phyloP scores from a whole-genome alignment of 2,888 invertebrate species.

The Phyllotreta cruciferae region DNA sequence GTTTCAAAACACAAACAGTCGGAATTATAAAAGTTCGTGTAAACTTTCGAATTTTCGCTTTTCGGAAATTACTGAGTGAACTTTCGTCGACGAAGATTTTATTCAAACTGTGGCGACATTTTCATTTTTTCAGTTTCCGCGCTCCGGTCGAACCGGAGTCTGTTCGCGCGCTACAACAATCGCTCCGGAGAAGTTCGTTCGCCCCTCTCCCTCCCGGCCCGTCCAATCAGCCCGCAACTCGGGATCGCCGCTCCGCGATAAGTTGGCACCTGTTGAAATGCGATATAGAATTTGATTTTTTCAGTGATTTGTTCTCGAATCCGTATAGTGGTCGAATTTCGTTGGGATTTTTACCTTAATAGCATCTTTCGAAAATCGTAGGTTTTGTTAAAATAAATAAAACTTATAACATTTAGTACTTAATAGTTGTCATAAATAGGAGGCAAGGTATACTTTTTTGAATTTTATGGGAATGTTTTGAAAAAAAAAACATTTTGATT shows the following conservation, averaged over 20 bases:
- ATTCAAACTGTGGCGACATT: constrained; percentile 12
- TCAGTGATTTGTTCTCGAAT: constrained; percentile 1
- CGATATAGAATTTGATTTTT: constrained; percentile 16
- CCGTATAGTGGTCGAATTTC: neutral
- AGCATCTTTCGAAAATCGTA: neutral
- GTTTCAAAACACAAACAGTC: neutral
- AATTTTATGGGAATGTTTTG: no score
- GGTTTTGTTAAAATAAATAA: no score
- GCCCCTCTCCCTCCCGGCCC: constrained; percentile 3
- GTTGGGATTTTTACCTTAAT: neutral
- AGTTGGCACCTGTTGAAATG: constrained; percentile 26
- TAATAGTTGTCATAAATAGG: no score
- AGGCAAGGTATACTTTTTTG: no score
- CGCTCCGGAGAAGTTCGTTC: constrained; percentile 11
- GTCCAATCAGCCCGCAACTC: constrained; percentile 9
- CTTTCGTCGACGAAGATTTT: constrained; percentile 17
- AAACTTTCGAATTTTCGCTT: constrained; percentile 9
- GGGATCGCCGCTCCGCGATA: constrained; percentile 10
- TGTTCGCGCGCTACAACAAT: constrained; percentile 22
- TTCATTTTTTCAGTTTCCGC: constrained; percentile 16
- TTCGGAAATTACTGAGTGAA: neutral
- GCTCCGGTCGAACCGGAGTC: constrained; percentile 29
- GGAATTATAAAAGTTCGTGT: neutral
- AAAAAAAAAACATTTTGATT: no score
- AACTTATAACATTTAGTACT: no score